Evolutionary conservation across 2,888 invertebrate genomes (phyloP).

Genomic region (Leptinotarsa juncta): DNA sequence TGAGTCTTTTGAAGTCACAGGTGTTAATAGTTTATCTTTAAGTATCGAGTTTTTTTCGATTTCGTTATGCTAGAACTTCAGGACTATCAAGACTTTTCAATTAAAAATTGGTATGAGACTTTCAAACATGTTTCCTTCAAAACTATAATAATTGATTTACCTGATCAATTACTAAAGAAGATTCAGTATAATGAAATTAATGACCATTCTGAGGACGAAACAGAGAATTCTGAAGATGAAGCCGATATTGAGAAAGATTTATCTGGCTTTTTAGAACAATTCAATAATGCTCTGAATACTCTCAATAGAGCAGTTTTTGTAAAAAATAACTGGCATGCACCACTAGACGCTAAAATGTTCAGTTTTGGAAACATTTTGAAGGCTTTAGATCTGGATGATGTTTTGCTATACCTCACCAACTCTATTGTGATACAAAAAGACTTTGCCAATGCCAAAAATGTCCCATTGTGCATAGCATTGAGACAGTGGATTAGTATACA

Average conservation of each 20-base stretch:
- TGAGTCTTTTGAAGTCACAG: too few relatives aligned
- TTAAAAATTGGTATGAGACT: conserved; percentile 58
- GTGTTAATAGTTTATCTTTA: too few relatives aligned
- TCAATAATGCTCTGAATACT: conserved; percentile 57
- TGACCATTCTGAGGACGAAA: conserved; percentile 49
- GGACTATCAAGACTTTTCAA: conserved; percentile 61
- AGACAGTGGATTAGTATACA: conserved; percentile 62
- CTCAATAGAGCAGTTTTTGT: conserved; percentile 58
- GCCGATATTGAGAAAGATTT: conserved; percentile 47
- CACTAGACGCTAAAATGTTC: conserved; percentile 61
- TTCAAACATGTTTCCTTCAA: conserved; percentile 56
- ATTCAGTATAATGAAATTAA: conserved; percentile 49
- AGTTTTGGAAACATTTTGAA: conserved; percentile 60
- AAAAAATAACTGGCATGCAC: conserved; percentile 64
- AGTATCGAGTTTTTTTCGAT: too few relatives aligned
- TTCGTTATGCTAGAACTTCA: conserved; percentile 54
- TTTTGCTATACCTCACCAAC: conserved; percentile 57
- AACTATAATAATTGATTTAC: conserved; percentile 58
- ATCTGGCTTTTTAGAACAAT: conserved; percentile 45
- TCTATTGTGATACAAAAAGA: conserved; percentile 59
- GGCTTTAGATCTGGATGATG: conserved; percentile 58
- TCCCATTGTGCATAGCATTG: conserved; percentile 58
- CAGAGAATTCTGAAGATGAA: conserved; percentile 38
- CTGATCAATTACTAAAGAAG: conserved; percentile 52
- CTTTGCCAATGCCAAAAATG: conserved; percentile 54